A percentile compares a stretch with the other conserved stretches of the same genome.
Evolutionary conservation across 2,113 vertebrate species (phyloP).

Genomic region (Hystrix cristata): DNA sequence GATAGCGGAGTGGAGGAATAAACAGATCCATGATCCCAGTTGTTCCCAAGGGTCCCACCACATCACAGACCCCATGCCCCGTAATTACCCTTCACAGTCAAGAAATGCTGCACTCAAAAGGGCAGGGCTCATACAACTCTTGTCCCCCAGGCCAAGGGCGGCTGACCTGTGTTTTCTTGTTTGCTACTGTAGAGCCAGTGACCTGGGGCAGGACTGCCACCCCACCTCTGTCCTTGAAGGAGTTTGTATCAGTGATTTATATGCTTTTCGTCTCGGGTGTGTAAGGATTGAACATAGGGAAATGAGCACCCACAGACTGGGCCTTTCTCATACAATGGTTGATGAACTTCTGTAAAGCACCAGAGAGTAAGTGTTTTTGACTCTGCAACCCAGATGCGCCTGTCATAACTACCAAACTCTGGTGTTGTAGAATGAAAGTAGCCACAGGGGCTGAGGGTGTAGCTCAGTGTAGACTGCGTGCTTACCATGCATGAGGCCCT

Average conservation of each 20-base stretch:
- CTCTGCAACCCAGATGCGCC: neutral
- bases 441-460: neutral
- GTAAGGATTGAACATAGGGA: neutral
- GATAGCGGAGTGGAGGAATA: neutral
- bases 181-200: accelerated
- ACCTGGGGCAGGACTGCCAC: neutral
- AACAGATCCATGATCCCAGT: neutral
- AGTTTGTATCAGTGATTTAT: accelerated
- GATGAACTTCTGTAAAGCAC: neutral
- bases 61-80: neutral
- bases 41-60: accelerated
- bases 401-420: neutral
- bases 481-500: neutral
- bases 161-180: neutral
- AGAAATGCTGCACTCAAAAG: neutral
- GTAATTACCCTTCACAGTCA: neutral
- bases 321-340: neutral
- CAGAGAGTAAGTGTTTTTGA: neutral
- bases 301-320: too few relatives aligned
- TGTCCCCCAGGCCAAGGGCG: neutral
- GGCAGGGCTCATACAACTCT: neutral
- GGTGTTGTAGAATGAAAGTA: neutral
- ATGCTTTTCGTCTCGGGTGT: neutral
- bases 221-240: neutral
- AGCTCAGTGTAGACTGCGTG: neutral